Conservation (phyloP, 2,888 invertebrate species). For the Drosophila testacea region DNA sequence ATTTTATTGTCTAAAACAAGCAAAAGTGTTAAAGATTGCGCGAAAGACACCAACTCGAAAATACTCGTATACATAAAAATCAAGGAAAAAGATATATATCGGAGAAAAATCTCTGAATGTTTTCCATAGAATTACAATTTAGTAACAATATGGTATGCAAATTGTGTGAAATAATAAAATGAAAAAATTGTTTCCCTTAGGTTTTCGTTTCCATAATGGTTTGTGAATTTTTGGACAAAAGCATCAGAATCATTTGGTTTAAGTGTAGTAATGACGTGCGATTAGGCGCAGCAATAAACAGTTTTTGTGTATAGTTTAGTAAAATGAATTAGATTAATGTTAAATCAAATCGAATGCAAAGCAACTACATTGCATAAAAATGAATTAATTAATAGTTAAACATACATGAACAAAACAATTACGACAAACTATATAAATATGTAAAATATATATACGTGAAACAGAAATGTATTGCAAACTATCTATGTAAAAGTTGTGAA, state of each 20-base stretch:
- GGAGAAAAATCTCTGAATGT: constrained; percentile 36
- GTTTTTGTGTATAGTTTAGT: constrained; percentile 77
- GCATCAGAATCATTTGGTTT: constrained; percentile 35
- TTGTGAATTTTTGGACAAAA: constrained; percentile 35
- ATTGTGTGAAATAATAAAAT: constrained; percentile 22
- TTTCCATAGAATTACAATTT: constrained; percentile 71
- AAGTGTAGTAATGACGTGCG: constrained; percentile 44
- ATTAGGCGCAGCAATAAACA: constrained; percentile 44
- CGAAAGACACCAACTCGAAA: constrained; percentile 24
- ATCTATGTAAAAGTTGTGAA: constrained; percentile 71
- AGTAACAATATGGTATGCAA: constrained; percentile 23
- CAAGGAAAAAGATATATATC: constrained; percentile 1
- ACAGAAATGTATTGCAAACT: constrained; percentile 49
- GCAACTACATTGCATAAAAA: constrained; percentile 18
- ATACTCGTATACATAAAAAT: constrained; percentile 27
- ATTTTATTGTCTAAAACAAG: constrained; percentile 65
- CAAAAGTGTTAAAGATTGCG: constrained; percentile 36
- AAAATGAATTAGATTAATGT: constrained; percentile 78
- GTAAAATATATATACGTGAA: constrained; percentile 38
- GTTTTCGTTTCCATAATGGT: constrained; percentile 69
- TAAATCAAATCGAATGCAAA: constrained; percentile 58
- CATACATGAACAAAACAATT: constrained; percentile 35
- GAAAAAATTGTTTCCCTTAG: constrained; percentile 47
- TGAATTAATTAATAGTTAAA: constrained; percentile 26
- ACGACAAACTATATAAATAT: constrained; percentile 23